Evolutionary conservation across 2,113 vertebrate genomes (phyloP).

Genomic region (Gymnobelideus leadbeateri): DNA sequence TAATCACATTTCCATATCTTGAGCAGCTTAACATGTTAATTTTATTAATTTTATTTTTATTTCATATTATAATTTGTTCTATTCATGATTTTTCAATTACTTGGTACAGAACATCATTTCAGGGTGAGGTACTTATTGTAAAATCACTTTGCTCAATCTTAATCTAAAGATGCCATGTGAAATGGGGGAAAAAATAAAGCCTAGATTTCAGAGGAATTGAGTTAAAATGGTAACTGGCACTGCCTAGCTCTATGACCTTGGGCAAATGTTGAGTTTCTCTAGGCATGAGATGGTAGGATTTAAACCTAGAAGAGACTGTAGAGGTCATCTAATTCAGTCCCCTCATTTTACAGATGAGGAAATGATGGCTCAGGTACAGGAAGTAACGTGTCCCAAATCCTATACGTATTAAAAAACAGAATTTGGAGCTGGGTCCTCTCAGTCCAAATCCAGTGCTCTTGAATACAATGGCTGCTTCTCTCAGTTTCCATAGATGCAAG

Average conservation of each 20-base stretch:
- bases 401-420: neutral
- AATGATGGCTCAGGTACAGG: neutral
- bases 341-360: neutral
- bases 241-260: neutral
- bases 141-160: neutral
- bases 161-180: neutral
- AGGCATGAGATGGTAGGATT: neutral
- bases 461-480: neutral
- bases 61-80: neutral
- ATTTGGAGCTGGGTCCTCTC: neutral
- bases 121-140: neutral
- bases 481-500: neutral
- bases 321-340: neutral
- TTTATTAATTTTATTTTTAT: conserved; percentile 6
- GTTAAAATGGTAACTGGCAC: neutral
- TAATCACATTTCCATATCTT: neutral
- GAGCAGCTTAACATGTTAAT: neutral
- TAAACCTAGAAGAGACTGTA: neutral
- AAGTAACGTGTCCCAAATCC: neutral
- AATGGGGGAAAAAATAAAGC: neutral
- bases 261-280: neutral
- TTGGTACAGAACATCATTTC: neutral
- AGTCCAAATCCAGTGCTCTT: neutral
- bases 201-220: neutral
- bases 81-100: neutral